Evolutionary conservation across 2,113 vertebrate genomes (phyloP).

Genomic region (Corvus cornix): DNA sequence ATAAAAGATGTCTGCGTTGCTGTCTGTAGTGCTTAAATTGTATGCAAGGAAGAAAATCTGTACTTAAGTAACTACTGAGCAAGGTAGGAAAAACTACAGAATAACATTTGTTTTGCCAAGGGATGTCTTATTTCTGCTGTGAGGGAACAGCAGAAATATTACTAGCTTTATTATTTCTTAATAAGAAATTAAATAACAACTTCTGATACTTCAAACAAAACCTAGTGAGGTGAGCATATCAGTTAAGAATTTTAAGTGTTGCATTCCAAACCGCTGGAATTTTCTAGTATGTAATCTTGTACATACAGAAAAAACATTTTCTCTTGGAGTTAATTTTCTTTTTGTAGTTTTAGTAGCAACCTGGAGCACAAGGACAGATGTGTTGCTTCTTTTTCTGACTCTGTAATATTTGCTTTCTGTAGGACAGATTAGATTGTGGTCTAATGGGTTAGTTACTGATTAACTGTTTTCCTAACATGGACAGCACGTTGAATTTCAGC

Average conservation of each 20-base stretch:
- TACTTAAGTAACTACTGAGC: not conserved
- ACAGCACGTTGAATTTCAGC: not conserved
- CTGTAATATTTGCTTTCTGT: not conserved
- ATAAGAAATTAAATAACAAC: not conserved
- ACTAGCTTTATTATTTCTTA: not conserved
- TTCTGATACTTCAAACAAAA: not conserved
- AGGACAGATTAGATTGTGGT: not conserved
- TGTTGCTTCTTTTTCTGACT: not conserved
- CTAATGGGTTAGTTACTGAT: not conserved
- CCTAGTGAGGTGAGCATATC: not conserved
- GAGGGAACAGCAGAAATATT: not conserved
- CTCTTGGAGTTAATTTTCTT: not conserved
- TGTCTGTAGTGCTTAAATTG: not conserved
- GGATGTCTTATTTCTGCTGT: not conserved
- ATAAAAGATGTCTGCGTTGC: not conserved
- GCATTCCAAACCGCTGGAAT: not conserved
- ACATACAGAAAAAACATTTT: not conserved
- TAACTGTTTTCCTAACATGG: not conserved
- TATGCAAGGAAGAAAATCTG: not conserved
- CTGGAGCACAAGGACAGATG: not conserved
- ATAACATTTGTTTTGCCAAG: not conserved
- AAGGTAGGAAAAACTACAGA: not conserved
- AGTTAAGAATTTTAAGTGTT: not conserved
- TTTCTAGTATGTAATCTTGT: not conserved
- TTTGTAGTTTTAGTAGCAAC: not conserved